These are phyloP conservation scores for Ophioderma brevispina DNA, from an alignment of 35 echinoderm and acorn worm species.

Conservation along the genomic window DNA sequence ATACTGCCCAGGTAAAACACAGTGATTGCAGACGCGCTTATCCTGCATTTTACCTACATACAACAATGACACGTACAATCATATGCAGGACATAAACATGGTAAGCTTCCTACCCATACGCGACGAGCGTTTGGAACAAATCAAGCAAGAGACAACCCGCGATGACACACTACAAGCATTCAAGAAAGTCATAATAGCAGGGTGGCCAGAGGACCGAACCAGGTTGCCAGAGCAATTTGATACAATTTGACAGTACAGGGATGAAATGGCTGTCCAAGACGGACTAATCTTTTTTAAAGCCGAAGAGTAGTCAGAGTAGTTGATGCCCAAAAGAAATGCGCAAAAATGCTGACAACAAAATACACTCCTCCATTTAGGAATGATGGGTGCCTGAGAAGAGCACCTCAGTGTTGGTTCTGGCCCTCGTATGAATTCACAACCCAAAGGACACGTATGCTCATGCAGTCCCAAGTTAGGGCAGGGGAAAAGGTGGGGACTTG, in stretches of 20 bases:
- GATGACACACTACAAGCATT: constrained; percentile 38
- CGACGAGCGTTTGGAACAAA: constrained; percentile 5
- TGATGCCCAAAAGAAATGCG: constrained; percentile 40
- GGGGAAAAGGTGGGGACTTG: constrained; percentile 47
- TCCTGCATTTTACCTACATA: constrained; percentile 22
- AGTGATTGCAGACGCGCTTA: constrained; percentile 47
- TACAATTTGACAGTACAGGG: constrained; percentile 50
- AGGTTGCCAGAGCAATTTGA: constrained; percentile 4
- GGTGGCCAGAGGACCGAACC: constrained; percentile 29
- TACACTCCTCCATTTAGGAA: constrained; percentile 65
- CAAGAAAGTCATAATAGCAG: constrained; percentile 22
- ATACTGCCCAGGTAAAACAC: constrained; percentile 35
- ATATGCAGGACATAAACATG: constrained; percentile 24
- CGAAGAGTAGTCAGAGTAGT: constrained; percentile 68
- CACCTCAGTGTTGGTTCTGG: constrained; percentile 72
- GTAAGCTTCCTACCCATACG: constrained; percentile 12
- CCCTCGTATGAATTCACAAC: constrained; percentile 40
- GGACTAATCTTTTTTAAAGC: constrained; percentile 61
- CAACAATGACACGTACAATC: not conserved
- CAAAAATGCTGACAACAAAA: constrained; percentile 47
- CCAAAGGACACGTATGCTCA: constrained; percentile 40
- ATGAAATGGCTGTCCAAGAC: constrained; percentile 62
- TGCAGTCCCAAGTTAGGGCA: constrained; percentile 23
- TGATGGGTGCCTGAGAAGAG: constrained; percentile 52
- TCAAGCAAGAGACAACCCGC: not conserved